These are phyloP conservation scores for Xestia c-nigrum DNA, from an alignment of 2,888 invertebrate species.

Conservation along the genomic window DNA sequence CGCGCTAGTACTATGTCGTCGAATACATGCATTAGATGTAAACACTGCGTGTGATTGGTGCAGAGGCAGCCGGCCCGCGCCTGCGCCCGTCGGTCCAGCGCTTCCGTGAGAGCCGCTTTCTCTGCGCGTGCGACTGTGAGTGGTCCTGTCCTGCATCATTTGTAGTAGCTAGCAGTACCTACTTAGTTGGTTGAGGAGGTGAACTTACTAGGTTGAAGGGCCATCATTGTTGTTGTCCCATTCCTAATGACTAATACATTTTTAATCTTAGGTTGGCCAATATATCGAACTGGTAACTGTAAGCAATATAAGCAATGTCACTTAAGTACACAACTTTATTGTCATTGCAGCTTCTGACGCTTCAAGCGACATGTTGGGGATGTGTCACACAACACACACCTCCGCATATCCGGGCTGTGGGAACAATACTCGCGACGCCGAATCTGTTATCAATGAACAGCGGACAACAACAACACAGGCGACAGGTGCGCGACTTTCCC, in stretches of 20 bases:
- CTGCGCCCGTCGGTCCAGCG: conserved; percentile 39
- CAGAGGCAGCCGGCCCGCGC: neutral
- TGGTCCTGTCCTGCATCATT: conserved; percentile 1
- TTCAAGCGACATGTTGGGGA: neutral
- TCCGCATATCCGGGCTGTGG: conserved; percentile 29
- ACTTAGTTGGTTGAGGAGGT: neutral
- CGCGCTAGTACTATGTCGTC: neutral
- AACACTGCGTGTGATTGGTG: neutral
- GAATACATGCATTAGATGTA: conserved; percentile 19
- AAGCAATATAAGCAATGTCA: neutral
- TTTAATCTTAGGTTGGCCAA: too few relatives aligned
- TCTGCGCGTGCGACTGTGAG: conserved; percentile 52
- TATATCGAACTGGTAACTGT: neutral
- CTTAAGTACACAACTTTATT: neutral
- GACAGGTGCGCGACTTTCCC: conserved; percentile 70
- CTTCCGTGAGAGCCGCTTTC: conserved; percentile 70
- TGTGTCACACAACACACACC: neutral
- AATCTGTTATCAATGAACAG: conserved; percentile 63
- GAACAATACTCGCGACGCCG: conserved; percentile 45
- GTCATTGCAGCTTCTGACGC: too few relatives aligned
- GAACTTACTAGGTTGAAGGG: neutral
- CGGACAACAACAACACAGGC: conserved; percentile 60
- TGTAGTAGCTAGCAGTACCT: neutral
- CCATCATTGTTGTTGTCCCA: neutral
- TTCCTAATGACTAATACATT: neutral